Base-by-base conservation (phyloP, 1,140 invertebrate species). In the Drosophila pruinosa region DNA sequence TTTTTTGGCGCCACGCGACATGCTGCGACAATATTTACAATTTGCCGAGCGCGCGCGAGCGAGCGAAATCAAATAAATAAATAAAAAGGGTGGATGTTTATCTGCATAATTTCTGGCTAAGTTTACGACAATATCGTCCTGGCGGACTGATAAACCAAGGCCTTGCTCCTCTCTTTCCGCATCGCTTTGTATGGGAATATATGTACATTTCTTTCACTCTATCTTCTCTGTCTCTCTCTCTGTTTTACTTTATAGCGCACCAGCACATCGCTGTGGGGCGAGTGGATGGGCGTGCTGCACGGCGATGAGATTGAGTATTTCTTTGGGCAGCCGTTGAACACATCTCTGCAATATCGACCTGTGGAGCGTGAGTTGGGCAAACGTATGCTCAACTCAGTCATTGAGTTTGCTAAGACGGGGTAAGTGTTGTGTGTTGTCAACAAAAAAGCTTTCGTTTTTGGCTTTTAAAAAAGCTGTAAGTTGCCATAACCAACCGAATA, bases 261-360 rank as follows among this genome's bases (percentile, higher is more conserved):
- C 7, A 96, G 95, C 82, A 96, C 95, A 7, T 96, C 95, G 86
- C 93, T 97, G 19, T 99, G 98, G 98, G 97, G 97, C 12, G 94
- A 97, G 89, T 99, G 98, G 98, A 98, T 99, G 97, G 98, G 98
- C 0, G 97, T 98, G 38, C 95, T 99, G 94, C 98, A 99, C 85
- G 98, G 96, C 2, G 97, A 99, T 89, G 98, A 99, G 92, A 97
- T 99, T 78, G 97, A 98, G 92, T 99, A 98, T 92, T 96, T 98
- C 53, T 99, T 99, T 86, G 98, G 98, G 12, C 96, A 97, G 91
- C 97, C 97, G 2, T 92, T 98, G 56, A 97, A 97, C 92, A 94
- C 93, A 91, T 96, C 96, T 21, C 92, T 97, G 53, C 93, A 95
- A 83, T 98, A 97, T 92, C 96, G 95, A 77, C 93, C 94, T 5